A percentile compares a stretch with the other conserved stretches of the same genome.
Conservation (phyloP, 2,888 invertebrate species). For the Thereva nobilitata region DNA sequence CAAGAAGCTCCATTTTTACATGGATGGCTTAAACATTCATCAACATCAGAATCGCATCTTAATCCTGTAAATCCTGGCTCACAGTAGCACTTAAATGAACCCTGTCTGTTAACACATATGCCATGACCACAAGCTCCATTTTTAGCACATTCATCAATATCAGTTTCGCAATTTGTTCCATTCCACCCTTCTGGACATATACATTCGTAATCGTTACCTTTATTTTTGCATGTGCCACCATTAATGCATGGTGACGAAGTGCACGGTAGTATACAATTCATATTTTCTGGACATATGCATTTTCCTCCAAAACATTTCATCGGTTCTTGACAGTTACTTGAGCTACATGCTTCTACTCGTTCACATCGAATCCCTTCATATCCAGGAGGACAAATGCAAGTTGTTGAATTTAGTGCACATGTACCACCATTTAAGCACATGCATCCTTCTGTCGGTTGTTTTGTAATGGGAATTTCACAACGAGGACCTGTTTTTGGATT, state of each 20-base stretch:
- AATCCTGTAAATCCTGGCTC: slow-evolving; percentile 86
- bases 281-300: slow-evolving; percentile 56
- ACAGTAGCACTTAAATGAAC: slow-evolving; percentile 84
- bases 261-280: slow-evolving; percentile 62
- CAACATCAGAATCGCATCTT: slow-evolving; percentile 81
- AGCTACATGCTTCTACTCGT: slow-evolving; percentile 52
- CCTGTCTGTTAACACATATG: slow-evolving; percentile 76
- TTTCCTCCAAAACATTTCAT: slow-evolving; percentile 55
- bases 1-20: slow-evolving; percentile 84
- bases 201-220: slow-evolving; percentile 65
- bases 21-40: slow-evolving; percentile 84
- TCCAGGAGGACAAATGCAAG: slow-evolving; percentile 55
- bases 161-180: slow-evolving; percentile 65
- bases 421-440: slow-evolving; percentile 57
- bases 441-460: slow-evolving; percentile 48
- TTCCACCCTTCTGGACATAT: slow-evolving; percentile 64
- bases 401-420: slow-evolving; percentile 54
- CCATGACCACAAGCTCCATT: slow-evolving; percentile 77
- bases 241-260: slow-evolving; percentile 66
- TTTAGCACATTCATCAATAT: slow-evolving; percentile 74
- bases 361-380: slow-evolving; percentile 56
- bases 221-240: slow-evolving; percentile 67
- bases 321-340: slow-evolving; percentile 54
- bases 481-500: slow-evolving; percentile 47
- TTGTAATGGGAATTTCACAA: slow-evolving; percentile 52